Base-by-base conservation (phyloP, 2,888 invertebrate genomes). In the Ametastegia equiseti region DNA sequence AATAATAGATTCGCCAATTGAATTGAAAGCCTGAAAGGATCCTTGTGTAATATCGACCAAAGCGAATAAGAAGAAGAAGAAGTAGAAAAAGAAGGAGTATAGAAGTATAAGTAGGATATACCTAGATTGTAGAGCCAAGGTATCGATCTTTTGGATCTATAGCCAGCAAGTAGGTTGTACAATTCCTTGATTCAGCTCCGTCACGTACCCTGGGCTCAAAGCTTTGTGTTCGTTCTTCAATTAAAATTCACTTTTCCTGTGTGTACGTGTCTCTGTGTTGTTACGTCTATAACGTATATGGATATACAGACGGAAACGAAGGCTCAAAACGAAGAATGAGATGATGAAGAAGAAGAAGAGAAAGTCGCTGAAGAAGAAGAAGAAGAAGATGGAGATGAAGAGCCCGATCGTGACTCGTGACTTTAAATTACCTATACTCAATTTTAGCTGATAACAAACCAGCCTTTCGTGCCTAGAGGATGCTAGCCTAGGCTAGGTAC, bases 1-100 rank as follows among this genome's bases (percentile, higher is more conserved):
- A 63, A 78, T 63, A 78, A 78, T 78, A 78, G 78, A 78, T 60
- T 78, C 45, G 42, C 57, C 39, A 60, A 78, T 60, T 78, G 60
- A 78, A 78, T 78, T 63, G 54, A 63, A 63, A 30, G 5, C 23
- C 63, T 57, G 60, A 63, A 78, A 78, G 30, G 78, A 78, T 60
- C 63, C 60, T 39, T 33, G 77, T 30, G 54, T 15, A 60, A 54
- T 23, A 39, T 75, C 77, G 39, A 78, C 13, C 1, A 42, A 63
- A n/a, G 2, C 60, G 39, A 36, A 15, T 23, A 45, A 13, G 15
- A 7, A 11, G 42, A n/a, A 36, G 9, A 6, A 13, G 15, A 7
- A 11, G 42, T 36, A 36, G 9, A 6, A n/a, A n/a, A n/a, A n/a
- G n/a, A n/a, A n/a, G n/a, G n/a, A n/a, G n/a, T n/a, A 19, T 30